Conservation (phyloP, 1,140 invertebrate species). For the Drosophila kanapiae region DNA sequence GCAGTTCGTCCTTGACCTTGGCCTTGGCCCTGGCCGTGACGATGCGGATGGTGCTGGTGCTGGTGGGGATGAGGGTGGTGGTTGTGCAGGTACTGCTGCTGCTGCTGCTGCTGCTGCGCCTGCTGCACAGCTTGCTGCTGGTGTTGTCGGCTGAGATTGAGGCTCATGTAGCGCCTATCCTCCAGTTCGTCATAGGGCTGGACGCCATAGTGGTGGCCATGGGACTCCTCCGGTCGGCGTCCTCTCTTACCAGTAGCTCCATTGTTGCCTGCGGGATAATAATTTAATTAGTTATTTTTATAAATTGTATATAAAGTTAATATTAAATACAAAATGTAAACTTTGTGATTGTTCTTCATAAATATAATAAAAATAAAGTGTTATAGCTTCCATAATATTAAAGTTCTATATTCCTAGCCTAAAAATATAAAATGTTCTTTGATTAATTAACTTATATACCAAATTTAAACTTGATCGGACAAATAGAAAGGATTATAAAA, state of each 20-base stretch:
- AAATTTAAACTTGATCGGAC: neutral
- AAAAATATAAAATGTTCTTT: neutral
- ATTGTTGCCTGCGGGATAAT: neutral
- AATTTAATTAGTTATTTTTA: neutral
- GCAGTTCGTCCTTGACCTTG: conserved; percentile 62
- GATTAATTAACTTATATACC: neutral
- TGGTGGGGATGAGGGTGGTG: conserved; percentile 73
- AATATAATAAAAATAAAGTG: too few species aligned
- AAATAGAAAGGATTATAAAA: neutral
- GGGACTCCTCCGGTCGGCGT: conserved; percentile 59
- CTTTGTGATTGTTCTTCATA: too few species aligned
- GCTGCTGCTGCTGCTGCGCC: conserved; percentile 57
- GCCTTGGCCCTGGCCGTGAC: conserved; percentile 72
- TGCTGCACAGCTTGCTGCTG: conserved; percentile 40
- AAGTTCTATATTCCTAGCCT: neutral
- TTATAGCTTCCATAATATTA: neutral
- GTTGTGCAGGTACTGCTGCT: conserved; percentile 85
- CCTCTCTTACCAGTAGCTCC: conserved; percentile 48
- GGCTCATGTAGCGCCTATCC: conserved; percentile 80
- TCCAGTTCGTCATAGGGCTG: conserved; percentile 63
- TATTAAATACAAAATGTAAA: too few species aligned
- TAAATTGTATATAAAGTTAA: neutral
- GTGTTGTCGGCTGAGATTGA: conserved; percentile 60
- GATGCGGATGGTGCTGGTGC: conserved; percentile 33
- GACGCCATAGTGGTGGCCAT: conserved; percentile 45